A percentile compares a stretch with the other conserved stretches of the same genome.
phyloP scores from a whole-genome alignment of 2,797 vertebrate species.

The Martes flavigula region DNA sequence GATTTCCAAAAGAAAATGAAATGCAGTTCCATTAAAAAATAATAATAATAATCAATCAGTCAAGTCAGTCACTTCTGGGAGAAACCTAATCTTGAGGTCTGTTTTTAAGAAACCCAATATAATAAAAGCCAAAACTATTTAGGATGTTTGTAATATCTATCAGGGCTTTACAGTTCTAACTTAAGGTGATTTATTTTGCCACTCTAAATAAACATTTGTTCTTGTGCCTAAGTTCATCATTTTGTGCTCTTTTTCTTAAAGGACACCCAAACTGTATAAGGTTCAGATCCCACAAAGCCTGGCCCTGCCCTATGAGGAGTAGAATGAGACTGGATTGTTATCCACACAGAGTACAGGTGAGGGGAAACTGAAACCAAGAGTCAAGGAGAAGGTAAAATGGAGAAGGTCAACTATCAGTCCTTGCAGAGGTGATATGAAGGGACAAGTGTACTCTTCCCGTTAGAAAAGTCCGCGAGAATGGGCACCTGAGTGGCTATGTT shows the following conservation, averaged over 20 bases:
- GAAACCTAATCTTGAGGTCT: not conserved
- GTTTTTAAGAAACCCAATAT: not conserved
- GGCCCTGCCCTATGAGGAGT: not conserved
- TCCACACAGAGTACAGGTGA: fast-evolving
- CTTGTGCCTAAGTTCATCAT: not conserved
- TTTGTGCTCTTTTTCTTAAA: not conserved
- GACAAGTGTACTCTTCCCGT: not conserved
- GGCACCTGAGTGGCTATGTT: not conserved
- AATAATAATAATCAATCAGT: no score
- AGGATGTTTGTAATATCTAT: not conserved
- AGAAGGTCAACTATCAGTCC: not conserved
- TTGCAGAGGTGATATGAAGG: not conserved
- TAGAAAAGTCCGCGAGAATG: not conserved
- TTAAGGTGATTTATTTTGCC: not conserved
- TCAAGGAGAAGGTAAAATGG: not conserved
- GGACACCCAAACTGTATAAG: not conserved
- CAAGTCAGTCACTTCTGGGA: not conserved
- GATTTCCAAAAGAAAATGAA: not conserved
- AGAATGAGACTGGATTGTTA: no score
- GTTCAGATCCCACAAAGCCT: not conserved
- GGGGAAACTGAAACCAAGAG: not conserved
- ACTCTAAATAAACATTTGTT: not conserved
- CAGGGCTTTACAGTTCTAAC: not conserved
- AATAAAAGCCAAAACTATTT: not conserved
- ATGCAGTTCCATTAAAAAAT: not conserved